A percentile compares a stretch with the other conserved stretches of the same genome.
Conservation (phyloP, 2,113 vertebrate species). For the Heterocephalus glaber region DNA sequence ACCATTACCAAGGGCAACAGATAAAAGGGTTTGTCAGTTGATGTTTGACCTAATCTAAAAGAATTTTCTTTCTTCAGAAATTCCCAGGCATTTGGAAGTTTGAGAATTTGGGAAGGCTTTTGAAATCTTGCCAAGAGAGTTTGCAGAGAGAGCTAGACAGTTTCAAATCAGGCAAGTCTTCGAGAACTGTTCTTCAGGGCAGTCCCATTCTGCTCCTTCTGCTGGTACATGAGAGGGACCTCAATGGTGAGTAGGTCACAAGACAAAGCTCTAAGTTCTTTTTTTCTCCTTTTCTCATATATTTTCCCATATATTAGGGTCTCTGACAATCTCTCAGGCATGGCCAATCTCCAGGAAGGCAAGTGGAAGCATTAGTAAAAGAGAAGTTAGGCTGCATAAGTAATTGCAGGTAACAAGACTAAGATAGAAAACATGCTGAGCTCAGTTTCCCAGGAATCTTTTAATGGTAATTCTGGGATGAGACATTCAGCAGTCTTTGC, state of each 20-base stretch:
- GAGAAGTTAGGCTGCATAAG: background rate
- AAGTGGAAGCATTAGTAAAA: background rate
- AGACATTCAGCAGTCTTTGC: conserved; percentile 17
- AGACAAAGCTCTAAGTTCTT: background rate
- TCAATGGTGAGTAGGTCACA: conserved; percentile 17
- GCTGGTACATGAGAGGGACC: background rate
- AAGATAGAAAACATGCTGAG: conserved; percentile 11
- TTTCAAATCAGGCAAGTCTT: background rate
- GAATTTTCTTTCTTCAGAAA: background rate
- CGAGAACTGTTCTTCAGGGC: background rate
- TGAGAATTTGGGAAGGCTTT: conserved; percentile 28
- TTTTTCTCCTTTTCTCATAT: background rate
- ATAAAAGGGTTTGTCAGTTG: conserved; percentile 24
- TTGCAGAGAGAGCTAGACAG: background rate
- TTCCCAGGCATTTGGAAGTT: conserved; percentile 12
- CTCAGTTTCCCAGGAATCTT: conserved; percentile 46
- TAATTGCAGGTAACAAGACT: conserved; percentile 8
- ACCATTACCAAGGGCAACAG: background rate
- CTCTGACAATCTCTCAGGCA: conserved; percentile 1
- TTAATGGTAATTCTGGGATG: conserved; percentile 44
- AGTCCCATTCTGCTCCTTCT: background rate
- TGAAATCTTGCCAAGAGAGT: background rate
- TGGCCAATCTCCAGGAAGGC: background rate
- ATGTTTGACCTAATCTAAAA: conserved; percentile 50
- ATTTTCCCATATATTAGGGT: background rate